Conservation (phyloP, 2,113 vertebrate species). For the Caretta caretta region DNA sequence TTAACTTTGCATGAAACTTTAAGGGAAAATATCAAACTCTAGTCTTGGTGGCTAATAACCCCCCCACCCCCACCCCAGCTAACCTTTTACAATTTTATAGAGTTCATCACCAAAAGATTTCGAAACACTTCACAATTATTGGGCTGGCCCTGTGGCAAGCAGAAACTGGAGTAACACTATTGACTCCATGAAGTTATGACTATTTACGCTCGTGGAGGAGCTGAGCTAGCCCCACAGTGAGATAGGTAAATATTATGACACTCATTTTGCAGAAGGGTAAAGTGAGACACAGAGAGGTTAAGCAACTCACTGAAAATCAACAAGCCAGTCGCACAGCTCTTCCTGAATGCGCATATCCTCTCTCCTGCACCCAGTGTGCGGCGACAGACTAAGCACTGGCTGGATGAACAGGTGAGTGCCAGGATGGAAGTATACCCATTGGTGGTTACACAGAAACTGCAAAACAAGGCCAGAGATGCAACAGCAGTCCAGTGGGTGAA, state of each 20-base stretch:
- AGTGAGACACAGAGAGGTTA: background rate
- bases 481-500: background rate
- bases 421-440: background rate
- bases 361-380: background rate
- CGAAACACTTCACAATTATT: background rate
- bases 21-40: background rate
- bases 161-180: background rate
- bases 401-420: background rate
- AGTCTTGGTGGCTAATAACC: conserved; percentile 18
- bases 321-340: background rate
- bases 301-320: background rate
- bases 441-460: accelerated
- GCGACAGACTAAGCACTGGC: background rate
- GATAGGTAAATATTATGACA: background rate
- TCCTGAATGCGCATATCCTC: background rate
- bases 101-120: conserved; percentile 3
- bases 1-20: background rate
- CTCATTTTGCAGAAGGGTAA: background rate
- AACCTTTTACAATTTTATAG: background rate
- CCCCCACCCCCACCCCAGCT: background rate
- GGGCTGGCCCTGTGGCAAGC: background rate
- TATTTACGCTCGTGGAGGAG: background rate
- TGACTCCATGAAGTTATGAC: background rate
- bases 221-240: background rate
- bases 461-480: background rate